Evolutionary conservation across 2,797 vertebrate species (phyloP), one percentile per base, ranked within the genome.

Genomic region (Mastacembelus armatus): DNA sequence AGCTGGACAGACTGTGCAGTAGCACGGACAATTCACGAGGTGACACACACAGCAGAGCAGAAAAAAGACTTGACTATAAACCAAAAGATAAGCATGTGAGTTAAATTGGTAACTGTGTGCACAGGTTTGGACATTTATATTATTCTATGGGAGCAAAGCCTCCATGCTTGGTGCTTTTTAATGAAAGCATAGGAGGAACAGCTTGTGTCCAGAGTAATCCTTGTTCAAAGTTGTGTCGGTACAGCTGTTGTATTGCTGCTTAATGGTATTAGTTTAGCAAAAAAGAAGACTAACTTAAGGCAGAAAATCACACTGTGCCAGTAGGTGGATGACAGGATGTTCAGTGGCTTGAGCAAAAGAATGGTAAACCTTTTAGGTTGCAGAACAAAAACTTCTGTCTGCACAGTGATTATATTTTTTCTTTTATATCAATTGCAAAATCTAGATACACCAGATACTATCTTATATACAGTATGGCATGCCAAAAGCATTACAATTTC

Each of bases 11-110:
- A 44, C 60, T 29, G 26, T 35, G 39, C 59, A 78, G 61, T 59
- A 76, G 62, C 74, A 82, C 81, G 86, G 89, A 86, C 65, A 21
- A 27, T 48, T 66, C 66, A 81, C 16, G 22, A 45, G 44, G 84
- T 58, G 50, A 76, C 83, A 52, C 70, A 74, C 44, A 61, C 45
- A 22, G n/a, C n/a, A n/a, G n/a, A n/a, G n/a, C n/a, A n/a, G n/a
- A n/a, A n/a, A n/a, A n/a, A n/a, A n/a, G n/a, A n/a, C n/a, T n/a
- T n/a, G n/a, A n/a, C n/a, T n/a, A n/a, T n/a, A n/a, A n/a, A n/a
- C n/a, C n/a, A n/a, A n/a, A n/a, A n/a, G n/a, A n/a, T n/a, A n/a
- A n/a, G n/a, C n/a, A n/a, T n/a, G n/a, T n/a, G n/a, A n/a, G n/a
- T n/a, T n/a, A n/a, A n/a, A n/a, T n/a, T n/a, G n/a, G n/a, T n/a